A percentile compares a stretch with the other conserved stretches of the same genome.
Conservation (phyloP, 2,797 vertebrate genomes). For the Erpetoichthys calabaricus region DNA sequence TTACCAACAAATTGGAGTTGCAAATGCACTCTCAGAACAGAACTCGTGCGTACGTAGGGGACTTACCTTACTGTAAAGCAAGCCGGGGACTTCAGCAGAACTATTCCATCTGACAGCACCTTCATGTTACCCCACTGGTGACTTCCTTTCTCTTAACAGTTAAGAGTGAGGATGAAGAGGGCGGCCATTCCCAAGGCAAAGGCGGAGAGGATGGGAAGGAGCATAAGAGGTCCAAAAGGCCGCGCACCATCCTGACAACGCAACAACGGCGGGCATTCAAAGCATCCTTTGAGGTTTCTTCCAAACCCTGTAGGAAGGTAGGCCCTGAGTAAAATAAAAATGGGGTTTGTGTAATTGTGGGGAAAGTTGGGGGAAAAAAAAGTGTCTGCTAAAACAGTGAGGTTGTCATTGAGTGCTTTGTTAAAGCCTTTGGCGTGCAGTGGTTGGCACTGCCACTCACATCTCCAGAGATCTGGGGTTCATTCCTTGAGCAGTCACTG, state of each 20-base stretch:
- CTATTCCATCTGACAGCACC: too few relatives aligned
- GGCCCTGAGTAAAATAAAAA: slow-evolving; percentile 1
- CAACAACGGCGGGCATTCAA: slow-evolving; percentile 81
- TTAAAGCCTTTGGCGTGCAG: too few relatives aligned
- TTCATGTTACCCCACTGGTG: too few relatives aligned
- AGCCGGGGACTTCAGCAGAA: too few relatives aligned
- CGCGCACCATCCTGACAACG: slow-evolving; percentile 77
- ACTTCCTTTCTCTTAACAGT: slow-evolving; percentile 34
- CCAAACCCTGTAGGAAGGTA: slow-evolving; percentile 81
- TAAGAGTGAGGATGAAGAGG: slow-evolving; percentile 74
- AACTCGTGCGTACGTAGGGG: too few relatives aligned
- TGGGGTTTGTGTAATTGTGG: background rate
- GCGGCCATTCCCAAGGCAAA: slow-evolving; percentile 55
- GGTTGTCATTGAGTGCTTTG: too few relatives aligned
- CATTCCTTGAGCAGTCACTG: too few relatives aligned
- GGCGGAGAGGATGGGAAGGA: slow-evolving; percentile 66
- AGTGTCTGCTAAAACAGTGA: background rate
- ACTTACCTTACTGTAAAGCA: too few relatives aligned
- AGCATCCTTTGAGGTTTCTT: slow-evolving; percentile 81
- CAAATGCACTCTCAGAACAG: too few relatives aligned
- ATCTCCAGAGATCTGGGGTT: too few relatives aligned
- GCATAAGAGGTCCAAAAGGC: slow-evolving; percentile 73
- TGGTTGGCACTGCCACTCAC: too few relatives aligned
- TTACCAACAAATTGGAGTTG: too few relatives aligned
- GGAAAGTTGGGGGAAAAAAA: background rate